phyloP scores from a whole-genome alignment of 2,888 invertebrate genomes.

The Pogonocherus hispidulus region DNA sequence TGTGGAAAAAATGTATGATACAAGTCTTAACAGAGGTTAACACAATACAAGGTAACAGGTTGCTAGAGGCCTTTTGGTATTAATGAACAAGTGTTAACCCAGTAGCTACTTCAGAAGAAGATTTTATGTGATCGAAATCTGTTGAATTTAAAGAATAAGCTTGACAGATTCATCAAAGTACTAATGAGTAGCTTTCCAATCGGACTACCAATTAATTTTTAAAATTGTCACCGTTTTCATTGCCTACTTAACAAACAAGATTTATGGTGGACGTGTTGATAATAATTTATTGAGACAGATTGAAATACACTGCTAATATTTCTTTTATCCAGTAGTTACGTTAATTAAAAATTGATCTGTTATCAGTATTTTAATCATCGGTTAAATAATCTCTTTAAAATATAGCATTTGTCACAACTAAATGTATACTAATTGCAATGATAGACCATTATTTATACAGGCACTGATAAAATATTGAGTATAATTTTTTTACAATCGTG shows the following conservation, averaged over 20 bases:
- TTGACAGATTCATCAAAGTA: slow-evolving; percentile 27
- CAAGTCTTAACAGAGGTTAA: no score
- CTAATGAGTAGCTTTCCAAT: slow-evolving; percentile 25
- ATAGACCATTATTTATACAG: neutral
- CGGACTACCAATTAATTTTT: slow-evolving; percentile 27
- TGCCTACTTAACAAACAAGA: slow-evolving; percentile 33
- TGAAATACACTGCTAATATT: slow-evolving; percentile 27
- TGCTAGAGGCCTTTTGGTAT: neutral
- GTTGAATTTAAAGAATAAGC: neutral
- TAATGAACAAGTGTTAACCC: slow-evolving; percentile 8
- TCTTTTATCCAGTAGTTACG: slow-evolving; percentile 19
- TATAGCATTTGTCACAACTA: slow-evolving; percentile 7
- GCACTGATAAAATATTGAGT: no score
- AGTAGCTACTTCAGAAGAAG: slow-evolving; percentile 9
- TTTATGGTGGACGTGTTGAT: slow-evolving; percentile 35
- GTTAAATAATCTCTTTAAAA: slow-evolving; percentile 10
- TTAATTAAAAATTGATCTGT: slow-evolving; percentile 15
- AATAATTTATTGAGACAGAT: slow-evolving; percentile 32
- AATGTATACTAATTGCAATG: neutral
- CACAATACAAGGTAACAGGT: no score
- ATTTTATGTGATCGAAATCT: slow-evolving; percentile 18
- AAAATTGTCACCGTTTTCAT: slow-evolving; percentile 33
- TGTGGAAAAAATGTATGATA: no score
- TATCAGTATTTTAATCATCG: slow-evolving; percentile 12
- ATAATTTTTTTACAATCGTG: no score